Evolutionary conservation across 2,113 vertebrate genomes (phyloP), one percentile per base, ranked within the genome.

Genomic region (Myiozetetes cayanensis): DNA sequence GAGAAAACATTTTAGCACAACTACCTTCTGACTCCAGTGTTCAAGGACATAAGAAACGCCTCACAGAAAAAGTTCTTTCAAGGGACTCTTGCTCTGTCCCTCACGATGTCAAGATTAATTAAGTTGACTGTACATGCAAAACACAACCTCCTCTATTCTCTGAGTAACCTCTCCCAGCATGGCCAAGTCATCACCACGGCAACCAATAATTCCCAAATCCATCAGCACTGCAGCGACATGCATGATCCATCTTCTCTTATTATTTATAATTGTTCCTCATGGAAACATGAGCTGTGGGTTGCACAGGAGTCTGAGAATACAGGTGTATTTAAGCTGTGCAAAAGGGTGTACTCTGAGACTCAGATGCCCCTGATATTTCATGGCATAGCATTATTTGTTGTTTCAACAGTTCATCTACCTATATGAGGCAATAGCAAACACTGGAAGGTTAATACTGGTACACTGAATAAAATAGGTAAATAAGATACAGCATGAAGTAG

Each of bases 151-250:
- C 28, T 28, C 77, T 93, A 37, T 85, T 96, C 88, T 96, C 95
- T 97, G 90, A 56, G 73, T 94, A 95, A 78, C 82, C 75, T 96
- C 62, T 94, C 86, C 66, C 62, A 93, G 65, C 79, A 80, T 92
- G 77, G 56, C 61, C 76, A 89, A 96, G 86, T 31, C 70, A 92
- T 97, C 73, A 31, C 95, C 77, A 95, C 97, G 80, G 88, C 78
- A 97, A 97, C 95, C 43, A 61, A 71, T 93, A 78, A 96, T 71
- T 96, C 93, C 78, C 90, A 94, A 84, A 94, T 94, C 55, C 62
- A 47, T 94, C 84, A 74, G 52, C 67, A 90, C 70, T 55, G n/a
- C 21, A 14, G 25, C 14, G 30, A 79, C 16, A 31, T 33, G 16
- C 46, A 23, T 8, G 53, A 83, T 87, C 44, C 80, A 68, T 75